Conservation (phyloP, 2,888 invertebrate genomes). For the Stenodera caucasica region DNA sequence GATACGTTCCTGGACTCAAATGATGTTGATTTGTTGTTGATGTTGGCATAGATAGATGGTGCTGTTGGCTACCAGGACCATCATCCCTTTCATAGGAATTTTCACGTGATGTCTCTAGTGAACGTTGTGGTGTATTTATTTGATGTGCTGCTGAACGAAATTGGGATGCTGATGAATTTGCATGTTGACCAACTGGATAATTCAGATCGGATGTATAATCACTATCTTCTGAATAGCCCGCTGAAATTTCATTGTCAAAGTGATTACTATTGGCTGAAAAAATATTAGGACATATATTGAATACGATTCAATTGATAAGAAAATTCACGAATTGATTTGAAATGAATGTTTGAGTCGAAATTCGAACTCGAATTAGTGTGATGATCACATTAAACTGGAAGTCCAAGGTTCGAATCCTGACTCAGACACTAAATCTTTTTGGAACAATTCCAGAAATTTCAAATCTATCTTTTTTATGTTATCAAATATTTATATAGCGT, state of each 20-base stretch:
- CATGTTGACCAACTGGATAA: slow-evolving; percentile 86
- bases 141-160: slow-evolving; percentile 78
- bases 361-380: too few species aligned
- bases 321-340: neutral
- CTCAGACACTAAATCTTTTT: too few species aligned
- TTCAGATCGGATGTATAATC: slow-evolving; percentile 97
- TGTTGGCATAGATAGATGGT: slow-evolving; percentile 43
- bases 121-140: slow-evolving; percentile 76
- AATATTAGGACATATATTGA: slow-evolving; percentile 21
- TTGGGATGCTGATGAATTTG: slow-evolving; percentile 91
- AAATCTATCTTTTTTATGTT: too few species aligned
- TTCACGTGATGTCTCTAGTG: slow-evolving; percentile 77
- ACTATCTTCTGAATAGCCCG: slow-evolving; percentile 94
- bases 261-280: slow-evolving; percentile 54
- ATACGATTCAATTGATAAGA: too few species aligned
- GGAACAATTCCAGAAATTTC: too few species aligned
- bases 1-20: slow-evolving; percentile 52
- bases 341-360: too few species aligned
- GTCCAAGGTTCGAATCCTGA: too few species aligned
- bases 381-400: too few species aligned
- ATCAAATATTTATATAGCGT: neutral
- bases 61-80: slow-evolving; percentile 41
- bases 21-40: slow-evolving; percentile 45
- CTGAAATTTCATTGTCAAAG: slow-evolving; percentile 62
- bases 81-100: slow-evolving; percentile 84